Evolutionary conservation across 2,797 vertebrate genomes (phyloP).

Genomic region (Gouania willdenowi): DNA sequence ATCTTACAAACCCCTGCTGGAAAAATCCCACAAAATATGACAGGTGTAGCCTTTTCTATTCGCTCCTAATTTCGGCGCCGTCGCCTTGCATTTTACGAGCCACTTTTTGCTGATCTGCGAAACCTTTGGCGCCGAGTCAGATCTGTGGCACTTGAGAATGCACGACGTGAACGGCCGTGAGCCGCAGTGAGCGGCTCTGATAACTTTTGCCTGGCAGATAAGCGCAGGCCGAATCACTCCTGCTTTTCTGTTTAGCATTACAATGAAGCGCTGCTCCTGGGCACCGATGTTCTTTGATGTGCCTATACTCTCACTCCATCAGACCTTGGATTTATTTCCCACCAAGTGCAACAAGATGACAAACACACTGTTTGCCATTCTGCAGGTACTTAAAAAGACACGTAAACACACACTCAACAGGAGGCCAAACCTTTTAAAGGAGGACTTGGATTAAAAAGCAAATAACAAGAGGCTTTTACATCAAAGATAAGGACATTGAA

Average conservation of each 20-base stretch:
- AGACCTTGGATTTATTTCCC: conserved; percentile 8
- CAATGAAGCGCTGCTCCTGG: conserved; percentile 51
- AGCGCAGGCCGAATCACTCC: conserved; percentile 43
- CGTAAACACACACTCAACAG: conserved; percentile 2
- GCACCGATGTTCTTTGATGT: conserved; percentile 46
- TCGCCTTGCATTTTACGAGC: conserved; percentile 49
- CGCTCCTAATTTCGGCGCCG: conserved; percentile 24
- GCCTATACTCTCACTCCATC: conserved; percentile 36
- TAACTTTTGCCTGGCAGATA: conserved; percentile 60
- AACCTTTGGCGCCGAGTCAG: conserved; percentile 44
- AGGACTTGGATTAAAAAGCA: too few species aligned
- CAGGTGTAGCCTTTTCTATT: conserved; percentile 29
- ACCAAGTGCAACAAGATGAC: too few species aligned
- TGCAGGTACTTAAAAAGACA: conserved; percentile 6
- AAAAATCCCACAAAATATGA: conserved; percentile 17
- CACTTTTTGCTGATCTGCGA: conserved; percentile 38
- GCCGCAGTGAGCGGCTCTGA: conserved; percentile 60
- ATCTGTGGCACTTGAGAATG: conserved; percentile 41
- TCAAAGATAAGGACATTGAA: not conserved
- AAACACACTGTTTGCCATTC: conserved; percentile 20
- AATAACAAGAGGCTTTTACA: not conserved
- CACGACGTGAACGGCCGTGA: conserved; percentile 26
- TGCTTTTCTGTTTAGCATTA: conserved; percentile 52
- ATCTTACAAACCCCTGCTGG: conserved; percentile 16
- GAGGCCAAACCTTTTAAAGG: too few species aligned